Base-by-base conservation (phyloP, 2,888 invertebrate genomes). In the Coenonympha glycerion region DNA sequence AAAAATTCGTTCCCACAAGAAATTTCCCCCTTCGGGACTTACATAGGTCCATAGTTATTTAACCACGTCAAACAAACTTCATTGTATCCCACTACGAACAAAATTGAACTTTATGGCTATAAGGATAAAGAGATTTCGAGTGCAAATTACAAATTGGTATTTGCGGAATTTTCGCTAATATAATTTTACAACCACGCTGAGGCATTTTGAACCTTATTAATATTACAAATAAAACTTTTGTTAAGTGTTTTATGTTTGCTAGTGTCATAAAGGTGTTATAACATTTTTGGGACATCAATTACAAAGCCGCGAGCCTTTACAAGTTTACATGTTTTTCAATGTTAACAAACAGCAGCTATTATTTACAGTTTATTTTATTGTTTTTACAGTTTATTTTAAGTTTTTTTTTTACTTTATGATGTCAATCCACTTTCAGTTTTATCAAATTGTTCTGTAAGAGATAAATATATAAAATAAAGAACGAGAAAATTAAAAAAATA, bases 1-100 rank as follows among this genome's bases (percentile, higher is more conserved):
- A 64, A 68, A 56, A 45, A 44, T 59, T 46, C 51, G 61, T 69
- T 73, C 72, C 63, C 73, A 71, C 63, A 66, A 62, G 69, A 71
- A 68, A 62, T 63, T 62, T 67, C 62, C 41, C 56, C 47, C 59
- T 62, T 60, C 66, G 63, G 59, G 65, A 68, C 45, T 40, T 39
- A 22, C 22, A 19, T 33, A 19, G 21, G 21, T 15, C 45, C 49
- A 40, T 49, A 54, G 49, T 47, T 51, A 53, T 57, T 53, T 49
- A 46, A 49, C 49, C 50, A 48, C 41, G 28, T 28, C 19, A 26
- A 13, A 41, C 28, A 26, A 13, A 33, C 33, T 30, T 47, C 11
- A 18, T 18, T 8, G 15, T 6, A 2, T 21, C 6, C 6, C n/a
- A 18, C 9, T 3, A 16, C 30, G 19, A n/a, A 19, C 42, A 16